phyloP scores from a whole-genome alignment of 2,113 vertebrate genomes.

The Chaetodon auriga region DNA sequence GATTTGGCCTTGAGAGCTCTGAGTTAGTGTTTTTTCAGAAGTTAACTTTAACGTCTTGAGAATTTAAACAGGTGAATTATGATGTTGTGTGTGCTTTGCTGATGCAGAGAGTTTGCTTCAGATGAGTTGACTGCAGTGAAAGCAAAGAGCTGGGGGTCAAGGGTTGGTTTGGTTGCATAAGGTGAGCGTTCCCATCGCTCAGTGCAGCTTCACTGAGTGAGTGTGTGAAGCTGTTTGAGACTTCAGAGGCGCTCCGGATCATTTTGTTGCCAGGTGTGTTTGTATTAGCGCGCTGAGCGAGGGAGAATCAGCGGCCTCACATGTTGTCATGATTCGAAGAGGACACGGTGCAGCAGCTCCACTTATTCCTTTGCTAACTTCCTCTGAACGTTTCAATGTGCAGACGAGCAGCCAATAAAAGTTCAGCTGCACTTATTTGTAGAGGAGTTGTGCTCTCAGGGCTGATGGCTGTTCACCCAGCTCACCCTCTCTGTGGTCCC shows the following conservation, averaged over 20 bases:
- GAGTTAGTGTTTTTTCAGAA: background rate
- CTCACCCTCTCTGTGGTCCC: constrained; percentile 49
- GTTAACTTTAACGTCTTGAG: constrained; percentile 17
- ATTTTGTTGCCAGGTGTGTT: constrained; percentile 7
- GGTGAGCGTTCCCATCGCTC: background rate
- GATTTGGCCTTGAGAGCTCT: no score
- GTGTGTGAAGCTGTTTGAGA: background rate
- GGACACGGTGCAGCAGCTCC: constrained; percentile 5
- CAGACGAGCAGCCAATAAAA: constrained; percentile 16
- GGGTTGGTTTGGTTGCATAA: constrained; percentile 15
- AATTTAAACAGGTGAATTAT: background rate
- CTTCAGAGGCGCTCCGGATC: background rate
- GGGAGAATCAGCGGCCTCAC: no score
- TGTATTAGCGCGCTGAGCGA: background rate
- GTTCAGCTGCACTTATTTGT: constrained; percentile 22
- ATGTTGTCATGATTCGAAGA: background rate
- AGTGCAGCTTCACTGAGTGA: background rate
- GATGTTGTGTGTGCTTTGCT: background rate
- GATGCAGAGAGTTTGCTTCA: constrained; percentile 10
- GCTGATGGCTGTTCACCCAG: constrained; percentile 25
- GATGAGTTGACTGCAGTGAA: background rate
- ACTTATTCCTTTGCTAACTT: background rate
- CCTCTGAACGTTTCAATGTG: constrained; percentile 35
- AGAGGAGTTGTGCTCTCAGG: constrained; percentile 28
- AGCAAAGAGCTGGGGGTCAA: constrained; percentile 10